A percentile compares a stretch with the other conserved stretches of the same genome.
Evolutionary conservation across 2,113 vertebrate genomes (phyloP).

Genomic region (Indicator maculatus): DNA sequence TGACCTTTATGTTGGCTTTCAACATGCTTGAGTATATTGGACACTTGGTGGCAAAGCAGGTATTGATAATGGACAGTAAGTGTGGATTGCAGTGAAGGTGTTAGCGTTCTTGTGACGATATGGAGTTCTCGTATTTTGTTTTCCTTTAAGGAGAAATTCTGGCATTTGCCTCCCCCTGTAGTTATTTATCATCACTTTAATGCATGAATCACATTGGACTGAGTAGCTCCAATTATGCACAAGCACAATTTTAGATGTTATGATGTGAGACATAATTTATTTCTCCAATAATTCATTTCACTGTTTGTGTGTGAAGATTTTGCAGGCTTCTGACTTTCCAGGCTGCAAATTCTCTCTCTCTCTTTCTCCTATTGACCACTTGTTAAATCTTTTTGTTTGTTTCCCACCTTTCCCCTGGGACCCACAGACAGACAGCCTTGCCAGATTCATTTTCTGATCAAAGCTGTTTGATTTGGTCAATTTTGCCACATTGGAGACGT

Average conservation of each 20-base stretch:
- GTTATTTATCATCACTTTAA: slow-evolving; percentile 68
- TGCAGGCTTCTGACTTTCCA: slow-evolving; percentile 73
- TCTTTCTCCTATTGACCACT: slow-evolving; percentile 85
- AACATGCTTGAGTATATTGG: background rate
- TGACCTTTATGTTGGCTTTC: background rate
- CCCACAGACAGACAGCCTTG: slow-evolving; percentile 95
- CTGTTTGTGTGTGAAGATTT: slow-evolving; percentile 62
- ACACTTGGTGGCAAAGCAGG: background rate
- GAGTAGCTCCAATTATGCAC: slow-evolving; percentile 57
- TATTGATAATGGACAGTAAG: background rate
- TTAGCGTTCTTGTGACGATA: background rate
- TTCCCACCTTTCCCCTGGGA: slow-evolving; percentile 90
- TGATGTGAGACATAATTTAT: slow-evolving; percentile 73
- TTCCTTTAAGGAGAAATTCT: slow-evolving; percentile 8
- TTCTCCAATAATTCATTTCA: slow-evolving; percentile 77
- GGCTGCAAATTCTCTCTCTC: slow-evolving; percentile 79
- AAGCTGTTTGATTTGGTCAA: slow-evolving; percentile 99
- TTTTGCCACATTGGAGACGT: slow-evolving; percentile 99
- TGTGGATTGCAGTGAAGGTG: background rate
- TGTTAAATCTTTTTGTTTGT: slow-evolving; percentile 98
- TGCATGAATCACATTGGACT: slow-evolving; percentile 64
- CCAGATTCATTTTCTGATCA: slow-evolving; percentile 99
- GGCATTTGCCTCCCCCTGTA: background rate
- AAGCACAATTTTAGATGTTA: slow-evolving; percentile 73
- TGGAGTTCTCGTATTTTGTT: background rate